A percentile compares a stretch with the other conserved stretches of the same genome.
Evolutionary conservation across 2,888 invertebrate genomes (phyloP).

Genomic region (Drosophila fulvimacula): DNA sequence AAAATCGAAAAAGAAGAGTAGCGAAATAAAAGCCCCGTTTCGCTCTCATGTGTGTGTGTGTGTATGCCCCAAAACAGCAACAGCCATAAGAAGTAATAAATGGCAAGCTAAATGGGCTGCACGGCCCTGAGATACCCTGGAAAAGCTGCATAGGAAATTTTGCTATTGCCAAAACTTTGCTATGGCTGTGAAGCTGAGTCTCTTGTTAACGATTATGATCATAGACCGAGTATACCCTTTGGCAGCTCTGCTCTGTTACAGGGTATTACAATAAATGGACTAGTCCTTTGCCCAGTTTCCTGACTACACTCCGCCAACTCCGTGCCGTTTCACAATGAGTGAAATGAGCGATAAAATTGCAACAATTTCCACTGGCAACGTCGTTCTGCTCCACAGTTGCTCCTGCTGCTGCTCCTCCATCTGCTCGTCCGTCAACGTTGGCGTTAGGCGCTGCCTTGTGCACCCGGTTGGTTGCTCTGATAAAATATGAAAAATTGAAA

Average conservation of each 20-base stretch:
- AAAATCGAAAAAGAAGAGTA: constrained; percentile 11
- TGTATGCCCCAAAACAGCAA: constrained; percentile 47
- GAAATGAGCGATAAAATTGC: constrained; percentile 81
- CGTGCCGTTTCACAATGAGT: constrained; percentile 52
- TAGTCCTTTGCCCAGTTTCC: constrained; percentile 12
- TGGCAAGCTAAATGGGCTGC: not conserved
- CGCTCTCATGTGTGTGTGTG: constrained; percentile 42
- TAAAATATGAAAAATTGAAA: constrained; percentile 76
- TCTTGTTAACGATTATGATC: too few relatives aligned
- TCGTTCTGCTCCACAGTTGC: constrained; percentile 7
- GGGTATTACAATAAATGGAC: constrained; percentile 43
- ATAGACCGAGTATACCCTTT: not conserved
- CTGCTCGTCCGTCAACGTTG: constrained; percentile 13
- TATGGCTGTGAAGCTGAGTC: too few relatives aligned
- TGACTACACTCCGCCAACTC: constrained; percentile 22
- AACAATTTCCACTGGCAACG: constrained; percentile 67
- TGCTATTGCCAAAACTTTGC: not conserved
- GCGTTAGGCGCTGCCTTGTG: constrained; percentile 31
- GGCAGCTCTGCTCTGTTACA: not conserved
- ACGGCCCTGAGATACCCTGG: constrained; percentile 19
- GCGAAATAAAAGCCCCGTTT: constrained; percentile 40
- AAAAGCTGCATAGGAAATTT: not conserved
- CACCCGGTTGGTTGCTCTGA: constrained; percentile 37
- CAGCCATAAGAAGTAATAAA: constrained; percentile 54
- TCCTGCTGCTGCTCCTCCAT: not conserved